phyloP scores from a whole-genome alignment of 2,113 vertebrate species.

The Lasiurus cinereus region DNA sequence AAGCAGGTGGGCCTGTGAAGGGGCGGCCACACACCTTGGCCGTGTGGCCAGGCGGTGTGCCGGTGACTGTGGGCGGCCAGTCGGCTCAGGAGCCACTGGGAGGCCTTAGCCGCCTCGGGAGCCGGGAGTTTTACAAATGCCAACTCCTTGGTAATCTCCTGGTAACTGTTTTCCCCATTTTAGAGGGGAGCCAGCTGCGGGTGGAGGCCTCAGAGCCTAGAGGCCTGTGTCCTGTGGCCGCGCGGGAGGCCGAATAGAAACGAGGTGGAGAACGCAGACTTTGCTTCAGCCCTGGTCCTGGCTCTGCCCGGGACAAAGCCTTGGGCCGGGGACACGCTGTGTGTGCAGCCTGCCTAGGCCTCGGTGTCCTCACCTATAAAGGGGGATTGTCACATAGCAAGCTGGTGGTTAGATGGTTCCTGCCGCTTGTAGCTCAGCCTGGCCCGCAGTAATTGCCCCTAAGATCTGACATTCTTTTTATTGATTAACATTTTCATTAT shows the following conservation, averaged over 20 bases:
- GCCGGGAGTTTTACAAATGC: background rate
- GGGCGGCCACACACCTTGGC: slow-evolving; percentile 22
- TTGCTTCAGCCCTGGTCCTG: background rate
- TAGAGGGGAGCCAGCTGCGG: background rate
- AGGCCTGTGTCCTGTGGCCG: background rate
- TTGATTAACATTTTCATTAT: background rate
- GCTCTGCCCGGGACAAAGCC: background rate
- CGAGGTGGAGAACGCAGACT: background rate
- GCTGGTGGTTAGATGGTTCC: rapidly evolving
- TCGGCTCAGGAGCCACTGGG: background rate
- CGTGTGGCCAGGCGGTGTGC: background rate
- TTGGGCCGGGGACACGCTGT: rapidly evolving
- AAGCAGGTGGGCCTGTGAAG: slow-evolving; percentile 31
- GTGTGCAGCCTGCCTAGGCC: rapidly evolving
- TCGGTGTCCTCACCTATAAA: slow-evolving; percentile 65
- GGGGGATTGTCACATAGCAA: background rate
- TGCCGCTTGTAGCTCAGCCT: background rate
- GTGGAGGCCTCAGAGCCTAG: background rate
- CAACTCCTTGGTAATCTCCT: background rate
- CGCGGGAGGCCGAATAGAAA: background rate
- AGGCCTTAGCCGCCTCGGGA: background rate
- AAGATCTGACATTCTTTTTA: background rate
- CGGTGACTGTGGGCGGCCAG: background rate
- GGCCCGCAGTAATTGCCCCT: rapidly evolving
- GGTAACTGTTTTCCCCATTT: background rate